Conservation (phyloP, 2,797 vertebrate genomes). For the Lates japonicus region DNA sequence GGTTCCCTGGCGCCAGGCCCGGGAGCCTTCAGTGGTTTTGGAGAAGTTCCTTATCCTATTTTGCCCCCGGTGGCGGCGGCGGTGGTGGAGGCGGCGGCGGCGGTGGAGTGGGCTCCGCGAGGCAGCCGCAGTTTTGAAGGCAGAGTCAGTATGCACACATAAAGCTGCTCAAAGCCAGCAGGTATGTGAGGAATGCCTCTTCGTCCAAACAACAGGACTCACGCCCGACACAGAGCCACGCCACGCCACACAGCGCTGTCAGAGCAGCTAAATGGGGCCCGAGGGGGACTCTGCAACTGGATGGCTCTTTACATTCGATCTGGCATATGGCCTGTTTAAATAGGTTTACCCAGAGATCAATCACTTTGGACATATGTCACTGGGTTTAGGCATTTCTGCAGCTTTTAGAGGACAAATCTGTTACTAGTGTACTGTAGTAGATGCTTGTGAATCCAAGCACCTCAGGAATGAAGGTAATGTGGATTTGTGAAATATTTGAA, state of each 20-base stretch:
- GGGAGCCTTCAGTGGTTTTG: constrained; percentile 61
- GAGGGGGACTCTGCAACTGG: constrained; percentile 56
- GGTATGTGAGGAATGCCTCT: constrained; percentile 86
- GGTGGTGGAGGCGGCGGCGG: constrained; percentile 18
- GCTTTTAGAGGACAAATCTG: constrained; percentile 3
- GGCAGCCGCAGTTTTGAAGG: constrained; percentile 70
- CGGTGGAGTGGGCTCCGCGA: constrained; percentile 61
- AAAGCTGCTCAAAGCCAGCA: constrained; percentile 84
- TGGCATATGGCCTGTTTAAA: constrained; percentile 17
- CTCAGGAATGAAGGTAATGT: constrained; percentile 6
- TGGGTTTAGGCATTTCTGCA: constrained; percentile 21
- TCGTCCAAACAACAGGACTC: constrained; percentile 83
- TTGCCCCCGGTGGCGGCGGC: constrained; percentile 63
- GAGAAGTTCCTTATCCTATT: constrained; percentile 70
- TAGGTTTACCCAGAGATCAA: constrained; percentile 13
- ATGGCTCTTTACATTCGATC: constrained; percentile 32
- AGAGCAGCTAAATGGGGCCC: constrained; percentile 64
- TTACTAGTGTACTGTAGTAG: neutral
- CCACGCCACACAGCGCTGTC: constrained; percentile 68
- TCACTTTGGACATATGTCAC: constrained; percentile 8
- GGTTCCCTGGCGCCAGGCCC: constrained; percentile 58
- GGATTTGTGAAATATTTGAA: constrained; percentile 28
- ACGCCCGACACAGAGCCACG: constrained; percentile 67
- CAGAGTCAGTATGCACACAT: constrained; percentile 76
- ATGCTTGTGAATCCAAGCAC: constrained; percentile 11